Evolutionary conservation across 2,113 vertebrate genomes (phyloP).

Genomic region (Scolopax mira): DNA sequence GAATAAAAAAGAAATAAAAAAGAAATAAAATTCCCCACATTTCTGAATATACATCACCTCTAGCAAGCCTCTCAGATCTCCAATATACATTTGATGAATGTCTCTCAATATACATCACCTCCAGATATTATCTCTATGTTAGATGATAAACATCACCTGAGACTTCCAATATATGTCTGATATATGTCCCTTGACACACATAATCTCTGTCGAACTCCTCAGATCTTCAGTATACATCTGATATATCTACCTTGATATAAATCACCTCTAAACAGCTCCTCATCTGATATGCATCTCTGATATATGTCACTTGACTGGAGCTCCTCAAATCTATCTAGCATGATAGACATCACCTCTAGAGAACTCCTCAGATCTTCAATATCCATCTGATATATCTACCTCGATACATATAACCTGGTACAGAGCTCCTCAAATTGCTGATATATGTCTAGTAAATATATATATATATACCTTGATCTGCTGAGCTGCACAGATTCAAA

Average conservation of each 20-base stretch:
- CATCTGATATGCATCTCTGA: neutral
- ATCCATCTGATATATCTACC: neutral
- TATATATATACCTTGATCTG: neutral
- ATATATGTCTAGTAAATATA: neutral
- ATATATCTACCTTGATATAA: neutral
- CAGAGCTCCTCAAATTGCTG: neutral
- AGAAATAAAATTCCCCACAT: neutral
- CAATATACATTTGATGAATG: neutral
- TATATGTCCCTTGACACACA: neutral
- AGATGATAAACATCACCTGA: neutral
- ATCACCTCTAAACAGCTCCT: neutral
- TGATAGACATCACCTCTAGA: neutral
- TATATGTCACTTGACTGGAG: neutral
- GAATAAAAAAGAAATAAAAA: neutral
- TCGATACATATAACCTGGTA: rapidly evolving
- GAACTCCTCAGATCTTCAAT: neutral
- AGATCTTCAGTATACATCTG: neutral
- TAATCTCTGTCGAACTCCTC: neutral
- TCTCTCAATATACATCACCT: neutral
- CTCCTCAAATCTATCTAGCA: neutral
- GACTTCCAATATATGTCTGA: neutral
- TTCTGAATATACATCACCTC: neutral
- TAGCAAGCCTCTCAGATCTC: neutral
- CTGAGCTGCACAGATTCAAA: neutral
- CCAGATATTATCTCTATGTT: neutral